A percentile compares a stretch with the other conserved stretches of the same genome.
Conservation (phyloP, 2,888 invertebrate genomes). For the Spialia ferax region DNA sequence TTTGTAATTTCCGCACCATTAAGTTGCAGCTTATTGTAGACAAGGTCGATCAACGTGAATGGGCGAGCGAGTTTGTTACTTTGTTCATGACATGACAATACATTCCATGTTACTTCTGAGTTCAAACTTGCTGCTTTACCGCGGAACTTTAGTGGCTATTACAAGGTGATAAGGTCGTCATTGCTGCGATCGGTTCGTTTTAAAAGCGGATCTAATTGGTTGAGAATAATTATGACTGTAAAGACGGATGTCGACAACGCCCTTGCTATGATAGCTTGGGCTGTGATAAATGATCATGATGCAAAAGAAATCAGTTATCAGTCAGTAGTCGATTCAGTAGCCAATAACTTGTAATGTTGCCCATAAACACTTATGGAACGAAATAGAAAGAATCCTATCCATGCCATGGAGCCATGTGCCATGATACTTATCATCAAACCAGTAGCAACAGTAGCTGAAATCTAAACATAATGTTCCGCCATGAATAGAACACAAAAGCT, state of each 20-base stretch:
- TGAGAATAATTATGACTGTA: constrained; percentile 56
- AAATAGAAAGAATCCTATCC: too few relatives aligned
- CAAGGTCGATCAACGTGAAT: constrained; percentile 76
- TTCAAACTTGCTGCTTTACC: constrained; percentile 49
- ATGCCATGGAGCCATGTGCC: too few relatives aligned
- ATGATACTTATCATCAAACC: too few relatives aligned
- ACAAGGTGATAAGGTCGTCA: constrained; percentile 63
- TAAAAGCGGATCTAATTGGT: constrained; percentile 81
- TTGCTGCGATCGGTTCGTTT: constrained; percentile 63
- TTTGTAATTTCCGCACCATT: constrained; percentile 79
- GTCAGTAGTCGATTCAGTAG: neutral
- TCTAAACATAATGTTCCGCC: too few relatives aligned
- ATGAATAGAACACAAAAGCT: too few relatives aligned
- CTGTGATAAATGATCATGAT: neutral
- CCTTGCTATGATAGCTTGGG: constrained; percentile 62
- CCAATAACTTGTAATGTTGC: neutral
- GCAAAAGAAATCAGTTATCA: constrained; percentile 39
- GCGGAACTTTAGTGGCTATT: constrained; percentile 67
- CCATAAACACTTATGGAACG: too few relatives aligned
- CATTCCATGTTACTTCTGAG: constrained; percentile 69
- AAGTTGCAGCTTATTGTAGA: constrained; percentile 66
- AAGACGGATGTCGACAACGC: constrained; percentile 79
- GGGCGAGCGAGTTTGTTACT: constrained; percentile 57
- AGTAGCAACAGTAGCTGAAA: too few relatives aligned
- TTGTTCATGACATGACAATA: constrained; percentile 79